Evolutionary conservation across 2,113 vertebrate species (phyloP).

Genomic region (Prunella himalayana): DNA sequence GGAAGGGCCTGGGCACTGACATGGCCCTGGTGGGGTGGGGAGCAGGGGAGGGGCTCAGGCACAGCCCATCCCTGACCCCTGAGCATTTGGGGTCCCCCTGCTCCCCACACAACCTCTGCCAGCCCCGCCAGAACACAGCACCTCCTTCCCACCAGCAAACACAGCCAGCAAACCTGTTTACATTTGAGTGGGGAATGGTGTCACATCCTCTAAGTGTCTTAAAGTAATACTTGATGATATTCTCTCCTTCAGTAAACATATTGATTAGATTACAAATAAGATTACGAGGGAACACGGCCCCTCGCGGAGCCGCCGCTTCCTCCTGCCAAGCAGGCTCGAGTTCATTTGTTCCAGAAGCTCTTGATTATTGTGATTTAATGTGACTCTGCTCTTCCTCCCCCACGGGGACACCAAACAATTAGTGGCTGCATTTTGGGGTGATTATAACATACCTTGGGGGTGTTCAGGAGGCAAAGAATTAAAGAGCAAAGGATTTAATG

Average conservation of each 20-base stretch:
- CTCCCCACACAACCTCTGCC: not conserved
- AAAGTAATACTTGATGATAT: conserved; percentile 56
- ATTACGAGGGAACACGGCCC: conserved; percentile 11
- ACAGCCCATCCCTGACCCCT: not conserved
- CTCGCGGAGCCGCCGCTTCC: not conserved
- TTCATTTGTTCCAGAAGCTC: not conserved
- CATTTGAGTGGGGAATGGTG: not conserved
- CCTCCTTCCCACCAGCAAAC: not conserved
- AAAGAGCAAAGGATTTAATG: not conserved
- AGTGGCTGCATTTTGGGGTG: conserved; percentile 9
- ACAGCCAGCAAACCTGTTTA: not conserved
- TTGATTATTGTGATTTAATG: not conserved
- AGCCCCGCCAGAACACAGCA: accelerated
- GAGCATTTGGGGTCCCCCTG: not conserved
- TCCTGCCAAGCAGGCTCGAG: not conserved
- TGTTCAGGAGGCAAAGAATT: not conserved
- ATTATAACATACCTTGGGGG: conserved; percentile 24
- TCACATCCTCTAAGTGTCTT: conserved; percentile 44
- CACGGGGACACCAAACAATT: not conserved
- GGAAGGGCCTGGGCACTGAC: accelerated
- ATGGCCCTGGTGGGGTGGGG: not conserved
- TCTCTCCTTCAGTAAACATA: conserved; percentile 63
- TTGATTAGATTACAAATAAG: conserved; percentile 64
- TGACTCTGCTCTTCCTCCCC: not conserved
- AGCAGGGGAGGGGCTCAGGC: not conserved